A percentile compares a stretch with the other conserved stretches of the same genome.
Evolutionary conservation across 2,113 vertebrate species (phyloP).

Genomic region (Laterallus jamaicensis): DNA sequence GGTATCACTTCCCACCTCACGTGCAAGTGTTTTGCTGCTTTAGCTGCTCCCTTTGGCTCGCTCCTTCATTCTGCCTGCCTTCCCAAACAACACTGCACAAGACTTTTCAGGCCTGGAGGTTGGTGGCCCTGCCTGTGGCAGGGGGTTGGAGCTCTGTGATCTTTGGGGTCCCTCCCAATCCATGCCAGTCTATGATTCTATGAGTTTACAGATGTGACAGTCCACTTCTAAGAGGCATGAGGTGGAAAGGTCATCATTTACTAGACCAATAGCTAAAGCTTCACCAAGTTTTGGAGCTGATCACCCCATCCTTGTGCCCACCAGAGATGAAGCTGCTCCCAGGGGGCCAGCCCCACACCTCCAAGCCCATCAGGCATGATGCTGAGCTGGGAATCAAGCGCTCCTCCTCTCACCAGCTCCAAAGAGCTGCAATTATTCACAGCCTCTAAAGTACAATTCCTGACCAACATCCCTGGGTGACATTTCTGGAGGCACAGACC

Average conservation of each 20-base stretch:
- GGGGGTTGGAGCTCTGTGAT: too few relatives aligned
- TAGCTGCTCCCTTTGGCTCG: background rate
- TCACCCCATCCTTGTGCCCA: background rate
- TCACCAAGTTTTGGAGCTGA: background rate
- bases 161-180: too few relatives aligned
- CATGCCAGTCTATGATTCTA: too few relatives aligned
- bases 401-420: background rate
- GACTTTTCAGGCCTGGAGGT: background rate
- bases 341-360: accelerated
- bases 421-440: background rate
- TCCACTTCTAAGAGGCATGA: background rate
- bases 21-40: background rate
- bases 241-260: background rate
- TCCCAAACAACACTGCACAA: background rate
- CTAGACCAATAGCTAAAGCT: background rate
- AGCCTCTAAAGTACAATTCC: background rate
- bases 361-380: accelerated
- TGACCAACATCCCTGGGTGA: background rate
- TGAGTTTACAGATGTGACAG: accelerated
- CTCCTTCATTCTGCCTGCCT: background rate
- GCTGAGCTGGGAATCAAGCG: background rate
- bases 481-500: background rate
- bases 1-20: background rate
- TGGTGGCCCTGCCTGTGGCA: too few relatives aligned
- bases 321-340: background rate